Evolutionary conservation across 2,797 vertebrate genomes (phyloP), one percentile per base, ranked within the genome.

Genomic region (Urocyon cinereoargenteus): DNA sequence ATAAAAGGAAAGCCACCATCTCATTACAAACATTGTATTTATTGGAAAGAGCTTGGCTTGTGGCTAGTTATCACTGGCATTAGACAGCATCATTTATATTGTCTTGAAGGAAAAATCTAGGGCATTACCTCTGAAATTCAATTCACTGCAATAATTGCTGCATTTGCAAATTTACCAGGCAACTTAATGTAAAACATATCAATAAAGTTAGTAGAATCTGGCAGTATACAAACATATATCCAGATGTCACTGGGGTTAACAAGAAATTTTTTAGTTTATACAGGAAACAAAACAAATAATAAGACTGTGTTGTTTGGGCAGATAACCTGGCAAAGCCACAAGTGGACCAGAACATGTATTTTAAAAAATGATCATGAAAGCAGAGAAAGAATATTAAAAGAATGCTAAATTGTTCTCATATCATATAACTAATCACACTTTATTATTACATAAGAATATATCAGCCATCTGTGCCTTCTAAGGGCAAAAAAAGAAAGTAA

Each of bases 91-190:
- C 93, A 51, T 96, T 95, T 64, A 26, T 64, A 85, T 92, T 96
- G 79, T 79, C 85, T 96, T 12, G 1, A 92, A 94, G 66, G 19
- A 90, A 96, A 97, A 75, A 10, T 68, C 57, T 49, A 88, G 77
- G 89, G 66, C 77, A 86, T 73, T 91, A 82, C 73, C 22, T 95
- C 84, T 86, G 96, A 96, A 97, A 96, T 98, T 98, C 91, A 97
- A 79, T 94, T 97, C 91, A 91, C 14, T 94, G 88, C 72, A 98
- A 81, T 95, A 97, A 98, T 95, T 88, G 88, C 53, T 59, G 40
- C 73, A 94, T 97, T 98, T 98, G 96, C 94, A 97, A 98, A 98
- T 92, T 84, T 18, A 94, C 94, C 85, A 90, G 73, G 75, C 28
- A 75, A 61, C 64, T 96, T 18, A 24, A 97, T 68, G 61, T 96